Base-by-base conservation (phyloP, 1,140 invertebrate genomes). In the Drosophila virilis region DNA sequence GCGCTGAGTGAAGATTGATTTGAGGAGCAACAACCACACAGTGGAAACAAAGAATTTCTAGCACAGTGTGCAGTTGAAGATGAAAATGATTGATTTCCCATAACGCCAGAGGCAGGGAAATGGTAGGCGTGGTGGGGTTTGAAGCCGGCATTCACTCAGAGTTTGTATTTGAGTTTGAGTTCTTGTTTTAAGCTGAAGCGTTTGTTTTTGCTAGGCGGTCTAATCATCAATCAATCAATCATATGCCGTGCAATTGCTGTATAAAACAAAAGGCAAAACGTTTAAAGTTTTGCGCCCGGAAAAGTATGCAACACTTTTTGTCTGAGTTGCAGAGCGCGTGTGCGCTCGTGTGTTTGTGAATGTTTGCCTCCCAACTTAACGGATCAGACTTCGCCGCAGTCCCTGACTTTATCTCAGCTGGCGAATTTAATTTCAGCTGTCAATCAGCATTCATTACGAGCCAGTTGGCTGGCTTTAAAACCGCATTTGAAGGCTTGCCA, bases 191-290 rank as follows among this genome's bases (percentile, higher is more conserved):
- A 86, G 78, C 40, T 77, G 61, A 12, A 50, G n/a, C 38, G 17
- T 46, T 55, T 58, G 33, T 32, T 66, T 57, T 57, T 9, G 43
- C 38, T 35, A 37, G 33, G 46, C 33, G 46, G 51, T 61, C 82
- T 77, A 86, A 81, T 86, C 78, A 86, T 79, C 68, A 79, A 86
- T 86, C 68, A 79, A 86, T 86, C 82, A 86, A 86, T 86, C 82
- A 86, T 77, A 70, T 78, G 69, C 68, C 54, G 43, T 55, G 70
- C 67, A 72, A 67, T 75, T 69, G 61, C 64, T 61, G 74, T 67
- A 75, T 78, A 78, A 78, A 66, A 78, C 70, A 75, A 81, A 65
- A 60, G 66, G 32, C 42, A 66, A 57, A 68, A 12, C 69, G 62
- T 60, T 74, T 69, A 61, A 58, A 72, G 75, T 62, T 69, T 17